These are phyloP conservation scores for Drosophila ficusphila DNA, from an alignment of 1,140 invertebrate species.

Conservation along the genomic window DNA sequence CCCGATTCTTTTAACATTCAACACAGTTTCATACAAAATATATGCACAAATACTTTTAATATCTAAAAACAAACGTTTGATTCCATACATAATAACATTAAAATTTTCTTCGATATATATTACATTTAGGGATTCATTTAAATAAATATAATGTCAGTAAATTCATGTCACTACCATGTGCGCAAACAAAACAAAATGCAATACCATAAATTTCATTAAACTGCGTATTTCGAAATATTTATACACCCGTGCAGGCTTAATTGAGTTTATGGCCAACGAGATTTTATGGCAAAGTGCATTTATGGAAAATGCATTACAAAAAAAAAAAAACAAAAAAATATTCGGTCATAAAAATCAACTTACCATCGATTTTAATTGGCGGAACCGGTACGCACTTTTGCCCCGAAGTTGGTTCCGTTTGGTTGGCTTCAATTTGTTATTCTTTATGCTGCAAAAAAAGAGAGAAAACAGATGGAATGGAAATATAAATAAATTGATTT, in stretches of 20 bases:
- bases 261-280: conserved; percentile 27
- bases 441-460: conserved; percentile 27
- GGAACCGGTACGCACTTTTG: conserved; percentile 26
- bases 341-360: conserved; percentile 38
- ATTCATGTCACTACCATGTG: background rate
- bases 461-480: conserved; percentile 12
- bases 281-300: conserved; percentile 24
- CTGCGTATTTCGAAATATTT: conserved; percentile 19
- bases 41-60: no score
- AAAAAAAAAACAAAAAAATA: conserved; percentile 17
- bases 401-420: conserved; percentile 25
- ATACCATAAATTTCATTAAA: conserved; percentile 19
- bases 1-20: no score
- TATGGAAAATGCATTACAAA: conserved; percentile 28
- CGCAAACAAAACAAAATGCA: background rate
- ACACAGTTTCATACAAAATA: no score
- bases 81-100: no score
- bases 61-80: no score
- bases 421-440: conserved; percentile 23
- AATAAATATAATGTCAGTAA: background rate
- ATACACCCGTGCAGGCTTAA: conserved; percentile 23
- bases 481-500: conserved; percentile 51
- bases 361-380: conserved; percentile 47
- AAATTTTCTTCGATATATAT: no score
- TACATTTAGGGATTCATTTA: no score